Evolutionary conservation across 2,113 vertebrate species (phyloP).

Genomic region (Leuciscus idus): DNA sequence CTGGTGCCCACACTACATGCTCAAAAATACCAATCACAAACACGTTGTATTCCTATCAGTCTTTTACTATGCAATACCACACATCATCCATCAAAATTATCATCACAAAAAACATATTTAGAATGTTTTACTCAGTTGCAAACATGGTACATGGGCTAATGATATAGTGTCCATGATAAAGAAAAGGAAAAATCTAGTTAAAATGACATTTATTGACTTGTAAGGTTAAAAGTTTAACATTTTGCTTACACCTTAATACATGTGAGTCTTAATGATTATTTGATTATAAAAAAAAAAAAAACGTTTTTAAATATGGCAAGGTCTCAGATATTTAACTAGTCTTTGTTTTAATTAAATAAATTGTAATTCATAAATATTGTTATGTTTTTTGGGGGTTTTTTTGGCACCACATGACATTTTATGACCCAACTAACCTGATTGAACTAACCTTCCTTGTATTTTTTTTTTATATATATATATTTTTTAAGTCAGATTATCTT

Average conservation of each 20-base stretch:
- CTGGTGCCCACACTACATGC: neutral
- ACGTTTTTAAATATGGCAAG: too few relatives aligned
- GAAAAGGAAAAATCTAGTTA: neutral
- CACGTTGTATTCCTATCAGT: neutral
- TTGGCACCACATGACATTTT: too few relatives aligned
- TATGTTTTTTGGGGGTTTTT: too few relatives aligned
- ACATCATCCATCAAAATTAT: neutral
- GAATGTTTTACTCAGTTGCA: neutral
- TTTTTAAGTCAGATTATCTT: neutral
- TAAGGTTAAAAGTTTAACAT: neutral
- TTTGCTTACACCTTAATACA: neutral
- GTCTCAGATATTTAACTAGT: neutral
- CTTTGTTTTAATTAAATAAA: too few relatives aligned
- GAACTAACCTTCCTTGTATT: too few relatives aligned
- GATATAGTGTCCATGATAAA: neutral
- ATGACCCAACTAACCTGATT: accelerated
- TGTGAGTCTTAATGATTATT: neutral
- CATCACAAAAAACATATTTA: neutral
- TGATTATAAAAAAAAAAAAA: neutral
- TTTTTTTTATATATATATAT: too few relatives aligned
- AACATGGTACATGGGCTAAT: neutral
- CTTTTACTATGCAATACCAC: neutral
- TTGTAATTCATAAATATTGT: too few relatives aligned
- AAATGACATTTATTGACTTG: neutral
- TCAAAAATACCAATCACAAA: conserved; percentile 22